Base-by-base conservation (phyloP, 2,797 vertebrate species). In the Borostomias antarcticus region DNA sequence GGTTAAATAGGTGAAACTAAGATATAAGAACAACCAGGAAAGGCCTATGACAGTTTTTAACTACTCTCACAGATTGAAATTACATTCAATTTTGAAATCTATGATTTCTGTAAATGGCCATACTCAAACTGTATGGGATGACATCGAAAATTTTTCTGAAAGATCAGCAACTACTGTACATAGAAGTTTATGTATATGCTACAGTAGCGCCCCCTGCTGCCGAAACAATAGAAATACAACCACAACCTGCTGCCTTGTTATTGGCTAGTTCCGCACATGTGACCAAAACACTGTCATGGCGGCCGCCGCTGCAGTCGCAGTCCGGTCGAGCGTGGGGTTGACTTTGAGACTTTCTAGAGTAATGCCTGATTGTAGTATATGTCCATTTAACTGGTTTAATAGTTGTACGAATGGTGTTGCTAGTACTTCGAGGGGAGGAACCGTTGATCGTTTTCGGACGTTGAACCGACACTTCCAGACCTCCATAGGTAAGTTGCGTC, bases 231-330 rank as follows among this genome's bases (percentile, higher is more conserved):
- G 48, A 35, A 51, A n/a, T 8, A 48, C 75, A 68, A 21, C 4
- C 19, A 7, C 45, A 1, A 7, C 0, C 2, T 0, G 4, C 60
- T 60, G 1, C 48, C 57, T 51, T 77, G n/a, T 50, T 61, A 90
- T 91, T 91, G 85, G 90, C 35, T 29, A 1, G 1, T 6, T 4
- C 2, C 0, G 1, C 0, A 19, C 88, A 86, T 32, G 85, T 93
- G 91, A 92, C 50, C 72, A 89, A 63, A 92, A 89, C 84, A 91
- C 60, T 79, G 78, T 53, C 62, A 93, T 93, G 92, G 92, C 92
- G 83, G 88, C 89, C 3, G 77, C 88, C 17, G 82, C 83, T 61
- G 87, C 85, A 7, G 89, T 84, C 57, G 87, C 85, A 7, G 89
- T 84, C 57, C 85, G 91, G 74, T 80, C 75, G 58, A 81, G 88